Evolutionary conservation across 92 coral and sea anemone species (phyloP).

Genomic region (Virgularia gustaviana): DNA sequence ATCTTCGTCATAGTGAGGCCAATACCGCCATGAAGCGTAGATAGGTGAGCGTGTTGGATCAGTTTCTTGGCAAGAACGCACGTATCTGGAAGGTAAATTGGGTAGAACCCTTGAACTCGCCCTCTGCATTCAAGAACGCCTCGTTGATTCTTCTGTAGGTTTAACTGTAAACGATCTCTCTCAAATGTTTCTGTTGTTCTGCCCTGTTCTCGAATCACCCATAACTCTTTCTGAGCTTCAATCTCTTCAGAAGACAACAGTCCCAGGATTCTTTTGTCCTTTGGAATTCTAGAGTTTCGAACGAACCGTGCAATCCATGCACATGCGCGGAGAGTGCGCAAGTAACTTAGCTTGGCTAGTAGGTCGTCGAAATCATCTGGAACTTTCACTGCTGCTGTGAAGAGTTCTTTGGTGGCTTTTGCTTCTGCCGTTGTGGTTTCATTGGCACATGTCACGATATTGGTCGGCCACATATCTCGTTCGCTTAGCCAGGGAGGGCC

Average conservation of each 20-base stretch:
- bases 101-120: neutral
- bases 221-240: too few species aligned
- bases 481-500: constrained; percentile 50
- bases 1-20: neutral
- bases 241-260: too few species aligned
- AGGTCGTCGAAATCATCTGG: constrained; percentile 17
- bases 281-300: too few species aligned
- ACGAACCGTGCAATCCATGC: too few species aligned
- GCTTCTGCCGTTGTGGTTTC: constrained; percentile 32
- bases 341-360: constrained; percentile 20
- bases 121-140: too few species aligned
- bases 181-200: neutral
- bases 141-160: neutral
- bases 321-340: neutral
- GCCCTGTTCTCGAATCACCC: neutral
- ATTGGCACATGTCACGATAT: constrained; percentile 32
- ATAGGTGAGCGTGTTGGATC: neutral
- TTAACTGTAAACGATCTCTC: neutral
- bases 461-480: constrained; percentile 45
- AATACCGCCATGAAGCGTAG: too few species aligned
- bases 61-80: neutral
- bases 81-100: neutral
- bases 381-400: constrained; percentile 8
- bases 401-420: constrained; percentile 30
- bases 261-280: too few species aligned